A percentile compares a stretch with the other conserved stretches of the same genome.
Conservation (phyloP, 2,797 vertebrate species). For the Gymnothorax javanicus region DNA sequence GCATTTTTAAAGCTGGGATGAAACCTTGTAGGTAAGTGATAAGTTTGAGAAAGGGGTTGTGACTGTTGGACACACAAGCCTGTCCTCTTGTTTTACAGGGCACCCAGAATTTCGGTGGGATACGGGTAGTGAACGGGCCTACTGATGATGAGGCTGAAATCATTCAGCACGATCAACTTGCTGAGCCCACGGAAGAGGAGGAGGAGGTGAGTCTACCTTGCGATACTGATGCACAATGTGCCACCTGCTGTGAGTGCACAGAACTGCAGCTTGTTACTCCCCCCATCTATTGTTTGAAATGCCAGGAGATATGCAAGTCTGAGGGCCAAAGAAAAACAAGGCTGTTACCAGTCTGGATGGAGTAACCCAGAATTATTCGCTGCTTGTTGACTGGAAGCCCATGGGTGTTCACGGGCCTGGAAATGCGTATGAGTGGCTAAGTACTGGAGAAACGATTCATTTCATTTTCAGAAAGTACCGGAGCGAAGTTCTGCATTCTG, state of each 20-base stretch:
- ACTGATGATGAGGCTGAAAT: conserved; percentile 97
- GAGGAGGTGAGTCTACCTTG: conserved; percentile 82
- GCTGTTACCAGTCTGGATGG: conserved; percentile 3
- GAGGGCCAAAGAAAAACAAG: background rate
- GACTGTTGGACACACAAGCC: background rate
- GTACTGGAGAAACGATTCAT: no score
- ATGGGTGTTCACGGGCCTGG: conserved; percentile 45
- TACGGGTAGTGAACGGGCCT: conserved; percentile 93
- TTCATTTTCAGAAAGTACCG: no score
- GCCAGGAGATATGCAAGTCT: background rate
- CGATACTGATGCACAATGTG: background rate
- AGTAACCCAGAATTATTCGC: conserved; percentile 63
- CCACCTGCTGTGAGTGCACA: background rate
- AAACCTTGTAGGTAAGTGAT: background rate
- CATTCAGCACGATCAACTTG: conserved; percentile 96
- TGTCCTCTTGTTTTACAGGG: conserved; percentile 69
- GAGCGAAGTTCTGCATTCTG: no score
- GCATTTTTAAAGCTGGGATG: background rate
- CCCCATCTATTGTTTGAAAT: background rate
- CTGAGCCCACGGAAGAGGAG: conserved; percentile 88
- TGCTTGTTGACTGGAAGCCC: background rate
- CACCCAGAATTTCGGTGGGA: conserved; percentile 92
- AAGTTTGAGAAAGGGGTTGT: background rate
- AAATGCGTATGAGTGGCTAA: background rate
- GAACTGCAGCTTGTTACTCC: background rate